These are phyloP conservation scores for Mandrillus leucophaeus DNA, from an alignment of 2,113 vertebrate species.

Conservation along the genomic window DNA sequence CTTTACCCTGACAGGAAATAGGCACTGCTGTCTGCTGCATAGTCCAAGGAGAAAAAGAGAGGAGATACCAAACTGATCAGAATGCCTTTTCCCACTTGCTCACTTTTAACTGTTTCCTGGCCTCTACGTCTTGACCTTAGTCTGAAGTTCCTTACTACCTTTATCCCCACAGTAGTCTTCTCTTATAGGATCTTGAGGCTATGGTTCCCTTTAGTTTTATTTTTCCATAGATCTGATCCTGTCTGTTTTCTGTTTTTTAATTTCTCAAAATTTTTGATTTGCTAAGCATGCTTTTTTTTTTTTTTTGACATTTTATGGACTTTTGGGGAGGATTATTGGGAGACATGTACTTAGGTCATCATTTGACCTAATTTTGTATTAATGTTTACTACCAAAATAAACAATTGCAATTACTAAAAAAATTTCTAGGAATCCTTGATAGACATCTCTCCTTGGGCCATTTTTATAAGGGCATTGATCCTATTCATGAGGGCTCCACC, in stretches of 20 bases:
- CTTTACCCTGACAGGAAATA: neutral
- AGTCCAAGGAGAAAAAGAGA: neutral
- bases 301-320: neutral
- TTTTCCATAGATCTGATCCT: neutral
- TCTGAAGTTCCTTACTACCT: neutral
- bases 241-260: neutral
- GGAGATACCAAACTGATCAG: neutral
- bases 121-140: neutral
- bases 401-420: neutral
- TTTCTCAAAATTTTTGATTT: slow-evolving; percentile 32
- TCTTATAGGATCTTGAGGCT: neutral
- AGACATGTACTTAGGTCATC: neutral
- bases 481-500: neutral
- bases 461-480: neutral
- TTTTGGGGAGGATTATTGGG: neutral
- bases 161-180: neutral
- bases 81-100: neutral
- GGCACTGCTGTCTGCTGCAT: neutral
- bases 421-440: neutral
- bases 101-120: neutral
- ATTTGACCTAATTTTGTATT: neutral
- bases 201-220: neutral
- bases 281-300: neutral
- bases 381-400: neutral
- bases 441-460: neutral